Percentiles rank a stretch among this genome's conserved stretches.
phyloP scores from a whole-genome alignment of 92 coral and sea anemone genomes.

The Desmophyllum pertusum region DNA sequence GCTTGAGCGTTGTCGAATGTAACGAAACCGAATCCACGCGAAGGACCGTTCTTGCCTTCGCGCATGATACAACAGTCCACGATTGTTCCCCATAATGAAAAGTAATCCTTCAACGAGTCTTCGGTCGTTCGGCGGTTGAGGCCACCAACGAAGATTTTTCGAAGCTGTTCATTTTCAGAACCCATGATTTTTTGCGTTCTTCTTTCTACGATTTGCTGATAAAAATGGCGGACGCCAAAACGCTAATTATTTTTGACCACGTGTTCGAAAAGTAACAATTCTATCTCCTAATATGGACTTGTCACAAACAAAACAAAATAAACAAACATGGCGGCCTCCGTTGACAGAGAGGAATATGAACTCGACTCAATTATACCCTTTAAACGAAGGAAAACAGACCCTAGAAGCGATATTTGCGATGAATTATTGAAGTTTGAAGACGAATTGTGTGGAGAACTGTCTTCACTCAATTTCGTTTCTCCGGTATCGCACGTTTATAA shows the following conservation, averaged over 20 bases:
- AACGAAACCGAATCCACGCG: slow-evolving; percentile 98
- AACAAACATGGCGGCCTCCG: slow-evolving; percentile 2
- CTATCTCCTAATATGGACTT: slow-evolving; percentile 29
- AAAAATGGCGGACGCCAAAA: slow-evolving; percentile 34
- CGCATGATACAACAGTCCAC: slow-evolving; percentile 97
- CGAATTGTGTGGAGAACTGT: slow-evolving; percentile 47
- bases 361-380: neutral
- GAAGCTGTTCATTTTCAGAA: slow-evolving; percentile 83
- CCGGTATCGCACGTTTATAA: slow-evolving; percentile 77
- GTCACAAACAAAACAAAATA: neutral
- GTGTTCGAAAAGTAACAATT: slow-evolving; percentile 21
- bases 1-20: slow-evolving; percentile 83
- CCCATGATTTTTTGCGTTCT: neutral
- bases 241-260: slow-evolving; percentile 20
- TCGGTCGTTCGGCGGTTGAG: slow-evolving; percentile 88
- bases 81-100: slow-evolving; percentile 94
- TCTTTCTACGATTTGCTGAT: neutral
- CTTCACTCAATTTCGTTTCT: slow-evolving; percentile 39
- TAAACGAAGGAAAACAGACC: slow-evolving; percentile 26
- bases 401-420: slow-evolving; percentile 35
- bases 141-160: slow-evolving; percentile 97
- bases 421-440: slow-evolving; percentile 54
- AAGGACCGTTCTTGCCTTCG: slow-evolving; percentile 70
- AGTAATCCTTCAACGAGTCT: slow-evolving; percentile 85
- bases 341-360: neutral